Conservation (phyloP, 2,888 invertebrate species). For the Magallana nippona region DNA sequence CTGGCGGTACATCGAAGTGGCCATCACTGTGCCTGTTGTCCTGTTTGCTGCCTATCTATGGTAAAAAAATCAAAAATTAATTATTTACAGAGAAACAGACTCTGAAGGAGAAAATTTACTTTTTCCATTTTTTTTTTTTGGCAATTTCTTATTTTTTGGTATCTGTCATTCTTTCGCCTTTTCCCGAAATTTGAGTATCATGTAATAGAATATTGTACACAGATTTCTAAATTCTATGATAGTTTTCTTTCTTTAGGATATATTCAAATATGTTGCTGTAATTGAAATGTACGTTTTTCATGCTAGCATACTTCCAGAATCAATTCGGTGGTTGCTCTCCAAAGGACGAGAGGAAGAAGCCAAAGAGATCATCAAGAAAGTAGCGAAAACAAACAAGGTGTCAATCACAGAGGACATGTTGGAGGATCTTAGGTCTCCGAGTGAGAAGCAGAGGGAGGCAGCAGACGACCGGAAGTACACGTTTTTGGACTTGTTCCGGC, state of each 20-base stretch:
- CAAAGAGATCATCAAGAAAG: conserved; percentile 32
- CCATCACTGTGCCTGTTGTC: conserved; percentile 63
- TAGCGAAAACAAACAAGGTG: conserved; percentile 44
- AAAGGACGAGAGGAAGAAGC: conserved; percentile 48
- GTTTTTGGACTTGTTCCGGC: conserved; percentile 44
- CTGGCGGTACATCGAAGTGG: conserved; percentile 63
- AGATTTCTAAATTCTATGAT: too few species aligned
- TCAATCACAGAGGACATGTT: conserved; percentile 40
- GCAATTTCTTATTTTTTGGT: too few species aligned
- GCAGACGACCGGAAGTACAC: conserved; percentile 42
- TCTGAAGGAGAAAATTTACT: too few species aligned
- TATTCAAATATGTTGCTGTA: too few species aligned
- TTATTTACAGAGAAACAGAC: too few species aligned
- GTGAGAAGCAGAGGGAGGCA: conserved; percentile 5
- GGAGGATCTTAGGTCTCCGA: conserved; percentile 2
- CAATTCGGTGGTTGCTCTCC: conserved; percentile 46
- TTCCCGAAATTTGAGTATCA: too few species aligned
- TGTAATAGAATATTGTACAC: too few species aligned
- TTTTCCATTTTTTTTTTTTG: too few species aligned
- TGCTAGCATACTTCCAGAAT: conserved; percentile 7
- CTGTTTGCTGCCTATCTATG: conserved; percentile 64
- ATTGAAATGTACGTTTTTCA: too few species aligned
- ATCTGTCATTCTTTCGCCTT: too few species aligned
- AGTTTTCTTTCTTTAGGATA: too few species aligned
- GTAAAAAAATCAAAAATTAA: conserved; percentile 53